Conservation (phyloP, 2,888 invertebrate genomes). For the Rotaria macrura region DNA sequence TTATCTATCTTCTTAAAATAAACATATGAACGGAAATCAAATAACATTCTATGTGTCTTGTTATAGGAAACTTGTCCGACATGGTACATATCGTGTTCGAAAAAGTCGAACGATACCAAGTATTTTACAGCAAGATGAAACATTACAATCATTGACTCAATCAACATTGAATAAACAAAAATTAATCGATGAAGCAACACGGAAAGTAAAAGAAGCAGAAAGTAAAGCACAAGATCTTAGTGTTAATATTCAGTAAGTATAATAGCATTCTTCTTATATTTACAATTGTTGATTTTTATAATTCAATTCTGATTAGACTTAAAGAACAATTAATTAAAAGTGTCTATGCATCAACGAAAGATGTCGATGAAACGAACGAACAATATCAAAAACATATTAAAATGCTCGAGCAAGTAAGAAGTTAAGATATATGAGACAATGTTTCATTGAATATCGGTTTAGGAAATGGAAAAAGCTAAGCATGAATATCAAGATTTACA, state of each 20-base stretch:
- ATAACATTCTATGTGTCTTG: neutral
- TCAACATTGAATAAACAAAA: conserved; percentile 38
- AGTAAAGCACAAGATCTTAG: conserved; percentile 46
- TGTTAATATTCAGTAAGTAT: conserved; percentile 45
- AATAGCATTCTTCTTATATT: neutral
- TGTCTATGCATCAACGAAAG: conserved; percentile 46
- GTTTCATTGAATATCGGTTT: neutral
- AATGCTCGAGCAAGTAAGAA: conserved; percentile 42
- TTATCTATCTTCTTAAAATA: no score
- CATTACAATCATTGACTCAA: neutral
- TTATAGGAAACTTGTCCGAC: conserved; percentile 14
- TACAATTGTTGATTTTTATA: neutral
- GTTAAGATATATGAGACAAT: neutral
- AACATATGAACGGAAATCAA: neutral
- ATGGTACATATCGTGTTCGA: conserved; percentile 26
- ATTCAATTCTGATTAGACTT: conserved; percentile 38
- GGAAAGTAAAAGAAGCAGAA: conserved; percentile 45
- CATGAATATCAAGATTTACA: conserved; percentile 42
- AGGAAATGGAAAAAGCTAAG: conserved; percentile 43
- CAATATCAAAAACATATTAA: conserved; percentile 45
- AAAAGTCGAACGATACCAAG: neutral
- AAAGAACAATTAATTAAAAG: conserved; percentile 49
- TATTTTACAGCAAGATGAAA: neutral
- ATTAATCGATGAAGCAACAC: conserved; percentile 43
- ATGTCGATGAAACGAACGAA: conserved; percentile 45